Evolutionary conservation across 2,113 vertebrate genomes (phyloP), one percentile per base, ranked within the genome.

Genomic region (Peromyscus maniculatus): DNA sequence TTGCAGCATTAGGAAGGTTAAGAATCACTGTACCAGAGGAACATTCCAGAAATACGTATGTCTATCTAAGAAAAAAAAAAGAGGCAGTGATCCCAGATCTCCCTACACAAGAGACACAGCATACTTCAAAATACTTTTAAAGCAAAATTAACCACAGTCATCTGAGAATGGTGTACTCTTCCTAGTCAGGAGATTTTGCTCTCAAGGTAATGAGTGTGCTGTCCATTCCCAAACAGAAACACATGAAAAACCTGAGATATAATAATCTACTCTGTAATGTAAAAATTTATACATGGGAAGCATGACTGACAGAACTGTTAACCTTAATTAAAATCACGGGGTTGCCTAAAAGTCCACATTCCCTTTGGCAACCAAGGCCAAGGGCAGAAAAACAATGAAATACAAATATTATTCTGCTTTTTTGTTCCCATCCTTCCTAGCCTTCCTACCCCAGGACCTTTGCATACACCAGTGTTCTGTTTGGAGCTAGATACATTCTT

Each of bases 251-350:
- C 49, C 15, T n/a, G 36, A 87, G 36, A 96, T 36, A 62, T 5
- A 62, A 80, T 74, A 79, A 89, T 84, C 78, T 80, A 16, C 78
- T 75, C 7, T 24, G 2, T 39, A 49, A 66, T 24, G 33, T 49
- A 92, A 96, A 92, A 90, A 57, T 64, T 16, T 84, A 57, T 43
- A 28, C 55, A 57, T 17, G 24, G 39, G 67, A 71, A 72, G 13
- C 26, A 93, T 36, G n/a, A 95, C 8, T 19, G 39, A 69, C 3
- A 26, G 16, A 43, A 78, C n/a, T n/a, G 31, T 91, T 82, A 83
- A 91, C 9, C 36, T 93, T 88, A 78, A 57, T 79, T 92, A 92
- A 91, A 69, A 88, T 75, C 82, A 87, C 10, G 64, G 24, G 31
- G 28, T 49, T 49, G 7, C 75, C 59, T 39, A 31, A 80, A 97